Base-by-base conservation (phyloP, 1,140 invertebrate genomes). In the Euura saliciscinereae region DNA sequence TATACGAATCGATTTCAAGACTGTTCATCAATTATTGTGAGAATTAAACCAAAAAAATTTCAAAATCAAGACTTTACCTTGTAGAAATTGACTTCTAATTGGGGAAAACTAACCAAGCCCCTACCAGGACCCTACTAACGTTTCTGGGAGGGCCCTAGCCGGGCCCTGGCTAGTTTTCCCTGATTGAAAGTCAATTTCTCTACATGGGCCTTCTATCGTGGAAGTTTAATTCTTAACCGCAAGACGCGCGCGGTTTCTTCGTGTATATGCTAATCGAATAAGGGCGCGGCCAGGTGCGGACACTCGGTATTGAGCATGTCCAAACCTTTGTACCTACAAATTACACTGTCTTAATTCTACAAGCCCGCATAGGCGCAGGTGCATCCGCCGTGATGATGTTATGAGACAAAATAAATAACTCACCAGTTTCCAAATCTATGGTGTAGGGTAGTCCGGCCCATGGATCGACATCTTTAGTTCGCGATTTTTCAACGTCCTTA, bases 381-480 rank as follows among this genome's bases (percentile, higher is more conserved):
- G 45, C 44, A 42, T 42, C 65, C 44, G 45, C 45, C 51, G 44
- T 71, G 28, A 28, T 28, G 28, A 28, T 28, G 46, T 28, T 11
- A 43, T 3, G 45, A 66, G 44, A 72, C 43, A 51, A 68, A 42
- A 43, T 68, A 68, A 72, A 8, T 2, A 7, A 89, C 91, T 90
- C 84, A 96, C 95, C 95, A 77, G 95, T 97, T 90, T 97, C 95
- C 68, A 93, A 93, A 87, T 97, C 95, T 70, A 96, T 92, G 71
- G 93, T 94, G 83, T 95, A 95, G 4, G 92, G 89, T 6, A 95
- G 88, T 43, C 93, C 94, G 68, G 91, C 91, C 94, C 94, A 95
- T 10, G 92, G 92, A 85, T 91, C 88, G 7, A 84, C 84, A 44
- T 86, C 85, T 28, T 85, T 66, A 28, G 43, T 44, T 82, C 4